Base-by-base conservation (phyloP, 2,113 vertebrate species). In the Corythaeola cristata region DNA sequence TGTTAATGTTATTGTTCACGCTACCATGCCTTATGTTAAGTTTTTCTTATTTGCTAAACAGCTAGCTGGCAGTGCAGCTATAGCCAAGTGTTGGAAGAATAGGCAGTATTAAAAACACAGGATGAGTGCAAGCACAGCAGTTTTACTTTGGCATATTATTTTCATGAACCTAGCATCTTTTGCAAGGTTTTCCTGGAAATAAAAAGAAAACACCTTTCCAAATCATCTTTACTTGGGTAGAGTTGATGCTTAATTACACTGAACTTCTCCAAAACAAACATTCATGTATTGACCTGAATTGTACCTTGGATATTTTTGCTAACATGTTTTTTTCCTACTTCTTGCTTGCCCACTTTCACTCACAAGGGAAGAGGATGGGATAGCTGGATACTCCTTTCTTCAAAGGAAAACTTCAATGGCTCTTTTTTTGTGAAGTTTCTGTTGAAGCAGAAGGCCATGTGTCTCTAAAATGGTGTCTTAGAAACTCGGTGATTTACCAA, bases 141-240 rank as follows among this genome's bases (percentile, higher is more conserved):
- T 96, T 97, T 96, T 93, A 78, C 64, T 96, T 97, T 97, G 96
- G 90, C 84, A 37, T 68, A 23, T 87, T 94, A 62, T 95, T 97
- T 95, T 86, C 80, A 39, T 41, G 69, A 91, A 96, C 62, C 62
- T 96, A 90, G 76, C 80, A 72, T 95, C 76, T 92, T 96, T 90
- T 96, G 90, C 53, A 71, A 75, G 88, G 88, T 93, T 97, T 97
- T 96, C 92, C 50, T 96, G 96, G 95, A 97, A 95, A 73, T 68
- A 84, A 55, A 95, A 96, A 92, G 88, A 90, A 90, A 92, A 89
- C 90, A 93, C 94, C 94, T 97, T 94, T 96, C 90, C 92, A 97
- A 95, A 84, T 88, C 35, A 85, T 95, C 88, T 93, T 93, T 89
- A 24, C 78, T 95, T 81, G 73, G 52, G 83, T 90, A 89, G 69